Percentiles rank a stretch among this genome's conserved stretches.
Evolutionary conservation across 1,140 invertebrate species (phyloP).

Genomic region (Catajapyx aquilonaris): DNA sequence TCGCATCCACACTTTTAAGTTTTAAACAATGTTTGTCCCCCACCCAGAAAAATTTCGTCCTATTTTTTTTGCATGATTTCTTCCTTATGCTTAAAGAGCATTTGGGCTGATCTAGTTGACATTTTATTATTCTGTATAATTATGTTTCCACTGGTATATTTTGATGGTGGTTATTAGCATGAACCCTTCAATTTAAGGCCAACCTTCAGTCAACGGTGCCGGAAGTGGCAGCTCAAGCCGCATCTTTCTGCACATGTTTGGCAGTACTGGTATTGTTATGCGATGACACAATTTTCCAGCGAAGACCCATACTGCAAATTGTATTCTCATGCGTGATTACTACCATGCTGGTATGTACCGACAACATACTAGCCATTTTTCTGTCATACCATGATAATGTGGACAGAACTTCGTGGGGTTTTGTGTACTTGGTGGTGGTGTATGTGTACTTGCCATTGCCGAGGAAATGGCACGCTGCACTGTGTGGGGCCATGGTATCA

Average conservation of each 20-base stretch:
- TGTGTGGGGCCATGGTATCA: conserved; percentile 38
- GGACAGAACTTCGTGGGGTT: conserved; percentile 37
- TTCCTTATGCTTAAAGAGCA: too few species aligned
- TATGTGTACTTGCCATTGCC: conserved; percentile 57
- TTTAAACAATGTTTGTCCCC: too few species aligned
- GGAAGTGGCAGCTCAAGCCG: not conserved
- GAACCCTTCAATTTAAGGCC: conserved; percentile 4
- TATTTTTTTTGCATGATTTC: too few species aligned
- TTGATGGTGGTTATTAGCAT: too few species aligned
- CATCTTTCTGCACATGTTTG: not conserved
- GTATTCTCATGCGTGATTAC: conserved; percentile 13
- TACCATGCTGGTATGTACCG: conserved; percentile 13
- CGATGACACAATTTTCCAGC: conserved; percentile 15
- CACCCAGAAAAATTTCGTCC: too few species aligned
- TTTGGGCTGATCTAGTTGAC: too few species aligned
- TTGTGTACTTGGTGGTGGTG: conserved; percentile 43
- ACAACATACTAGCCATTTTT: conserved; percentile 14
- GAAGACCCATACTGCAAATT: conserved; percentile 17
- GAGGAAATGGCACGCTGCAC: conserved; percentile 38
- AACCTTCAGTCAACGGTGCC: not conserved
- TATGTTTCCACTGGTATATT: too few species aligned
- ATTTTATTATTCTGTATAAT: too few species aligned
- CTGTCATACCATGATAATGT: conserved; percentile 7
- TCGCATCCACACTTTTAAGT: not conserved
- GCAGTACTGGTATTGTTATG: conserved; percentile 2